phyloP scores from a whole-genome alignment of 2,888 invertebrate genomes.

The Tetranychus truncatus region DNA sequence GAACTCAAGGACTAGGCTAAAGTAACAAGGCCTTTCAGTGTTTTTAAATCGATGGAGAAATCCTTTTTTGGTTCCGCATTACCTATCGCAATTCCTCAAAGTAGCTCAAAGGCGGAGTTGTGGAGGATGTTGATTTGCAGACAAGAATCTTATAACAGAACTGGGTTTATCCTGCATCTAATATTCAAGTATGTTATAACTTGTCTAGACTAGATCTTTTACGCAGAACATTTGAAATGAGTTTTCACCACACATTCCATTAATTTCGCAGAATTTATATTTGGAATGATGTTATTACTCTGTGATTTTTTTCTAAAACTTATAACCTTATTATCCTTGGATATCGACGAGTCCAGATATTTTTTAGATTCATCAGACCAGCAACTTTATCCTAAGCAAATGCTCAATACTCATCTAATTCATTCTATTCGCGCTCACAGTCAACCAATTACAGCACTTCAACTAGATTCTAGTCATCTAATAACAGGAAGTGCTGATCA shows the following conservation, averaged over 20 bases:
- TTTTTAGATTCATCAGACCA: background rate
- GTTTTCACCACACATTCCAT: background rate
- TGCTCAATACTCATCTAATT: conserved; percentile 31
- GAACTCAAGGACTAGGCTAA: conserved; percentile 48
- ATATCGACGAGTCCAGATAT: conserved; percentile 51
- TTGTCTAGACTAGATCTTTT: background rate
- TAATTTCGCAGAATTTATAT: conserved; percentile 53
- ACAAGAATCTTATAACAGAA: conserved; percentile 80
- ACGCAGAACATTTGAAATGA: no score
- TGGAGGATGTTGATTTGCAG: conserved; percentile 84
- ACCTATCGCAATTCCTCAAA: no score
- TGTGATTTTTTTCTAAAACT: conserved; percentile 92
- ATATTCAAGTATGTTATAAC: conserved; percentile 48
- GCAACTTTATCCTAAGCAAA: no score
- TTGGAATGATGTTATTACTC: conserved; percentile 78
- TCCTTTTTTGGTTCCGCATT: background rate
- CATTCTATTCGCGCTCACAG: conserved; percentile 66
- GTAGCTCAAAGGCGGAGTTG: conserved; percentile 76
- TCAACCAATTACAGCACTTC: conserved; percentile 74
- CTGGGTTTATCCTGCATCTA: conserved; percentile 85
- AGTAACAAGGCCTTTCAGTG: conserved; percentile 35
- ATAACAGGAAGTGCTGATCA: conserved; percentile 85
- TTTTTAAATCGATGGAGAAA: background rate
- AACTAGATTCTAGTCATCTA: conserved; percentile 65
- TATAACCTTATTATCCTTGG: conserved; percentile 76